Evolutionary conservation across 2,888 invertebrate genomes (phyloP), one percentile per base, ranked within the genome.

Genomic region (Meliscaeva auricollis): DNA sequence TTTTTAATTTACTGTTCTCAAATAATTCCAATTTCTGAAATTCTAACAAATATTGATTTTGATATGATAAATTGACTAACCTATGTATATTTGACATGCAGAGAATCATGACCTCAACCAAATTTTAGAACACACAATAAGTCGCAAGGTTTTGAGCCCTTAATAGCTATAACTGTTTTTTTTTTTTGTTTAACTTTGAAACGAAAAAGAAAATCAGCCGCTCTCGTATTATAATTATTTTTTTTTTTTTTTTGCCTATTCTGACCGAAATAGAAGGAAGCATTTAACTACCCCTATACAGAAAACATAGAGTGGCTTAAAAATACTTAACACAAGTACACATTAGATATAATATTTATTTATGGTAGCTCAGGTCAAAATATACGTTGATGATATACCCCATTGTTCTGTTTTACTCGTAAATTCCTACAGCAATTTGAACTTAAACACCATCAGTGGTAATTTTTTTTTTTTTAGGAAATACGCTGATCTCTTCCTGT

Each of bases 401-500:
- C 17, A 32, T 15, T 17, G 6, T 7, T n/a, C 1, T 1, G 20
- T 38, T 22, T 41, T 41, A 26, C n/a, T 11, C 15, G 30, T 8
- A 46, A 15, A 46, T 32, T 11, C 46, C 15, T 46, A 46, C 46
- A 46, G 32, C 64, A 64, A 64, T 64, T 44, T 64, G 17, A 46
- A 30, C 38, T 9, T 22, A 62, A 62, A 46, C 26, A 62, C n/a
- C 15, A n/a, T 15, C 22, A 41, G n/a, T 46, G 64, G 30, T 46
- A n/a, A 41, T 72, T 26, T 17, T 74, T 72, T 15, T 17, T 75
- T 60, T 60, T 26, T 60, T 26, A 46, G 41, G 54, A 75, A 56
- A 66, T 58, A 79, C 26, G 13, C 66, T 50, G 48, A 66, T 66
- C 48, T 66, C 66, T 79, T 79, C 73, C 73, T 79, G 66, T 60